Evolutionary conservation across 1,140 invertebrate genomes (phyloP).

Genomic region (Trichoplusia ni): DNA sequence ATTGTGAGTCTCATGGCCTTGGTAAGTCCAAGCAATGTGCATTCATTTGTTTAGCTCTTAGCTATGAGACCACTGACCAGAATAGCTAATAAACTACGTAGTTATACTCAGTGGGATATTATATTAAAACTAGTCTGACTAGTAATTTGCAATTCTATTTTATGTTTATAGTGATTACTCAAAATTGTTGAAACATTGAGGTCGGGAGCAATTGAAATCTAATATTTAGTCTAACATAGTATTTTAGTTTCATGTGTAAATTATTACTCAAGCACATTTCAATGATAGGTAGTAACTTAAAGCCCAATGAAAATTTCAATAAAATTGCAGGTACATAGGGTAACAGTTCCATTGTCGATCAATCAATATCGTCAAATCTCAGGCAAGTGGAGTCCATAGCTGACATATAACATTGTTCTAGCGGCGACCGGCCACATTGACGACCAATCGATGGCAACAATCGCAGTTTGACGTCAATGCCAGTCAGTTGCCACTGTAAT

Average conservation of each 20-base stretch:
- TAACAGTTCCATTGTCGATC: no score
- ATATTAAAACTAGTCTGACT: background rate
- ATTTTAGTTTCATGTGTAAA: no score
- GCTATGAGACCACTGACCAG: slow-evolving; percentile 7
- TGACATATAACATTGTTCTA: slow-evolving; percentile 8
- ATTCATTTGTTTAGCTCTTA: slow-evolving; percentile 22
- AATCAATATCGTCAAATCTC: background rate
- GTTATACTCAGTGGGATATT: background rate
- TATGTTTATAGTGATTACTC: background rate
- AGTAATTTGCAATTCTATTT: background rate
- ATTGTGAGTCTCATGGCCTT: slow-evolving; percentile 3
- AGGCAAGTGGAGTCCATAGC: background rate
- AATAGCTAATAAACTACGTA: background rate
- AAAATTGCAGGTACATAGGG: no score
- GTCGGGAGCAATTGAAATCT: background rate
- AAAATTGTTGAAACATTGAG: background rate
- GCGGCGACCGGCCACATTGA: background rate
- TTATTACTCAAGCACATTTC: no score
- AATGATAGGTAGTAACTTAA: no score
- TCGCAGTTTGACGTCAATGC: slow-evolving; percentile 8
- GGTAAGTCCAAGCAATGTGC: slow-evolving; percentile 14
- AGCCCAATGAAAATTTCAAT: no score
- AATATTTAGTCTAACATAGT: no score
- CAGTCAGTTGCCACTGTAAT: background rate
- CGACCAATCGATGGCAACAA: slow-evolving; percentile 13